Conservation (phyloP, 1,140 invertebrate genomes). For the Stratiolaelaps scimitus region DNA sequence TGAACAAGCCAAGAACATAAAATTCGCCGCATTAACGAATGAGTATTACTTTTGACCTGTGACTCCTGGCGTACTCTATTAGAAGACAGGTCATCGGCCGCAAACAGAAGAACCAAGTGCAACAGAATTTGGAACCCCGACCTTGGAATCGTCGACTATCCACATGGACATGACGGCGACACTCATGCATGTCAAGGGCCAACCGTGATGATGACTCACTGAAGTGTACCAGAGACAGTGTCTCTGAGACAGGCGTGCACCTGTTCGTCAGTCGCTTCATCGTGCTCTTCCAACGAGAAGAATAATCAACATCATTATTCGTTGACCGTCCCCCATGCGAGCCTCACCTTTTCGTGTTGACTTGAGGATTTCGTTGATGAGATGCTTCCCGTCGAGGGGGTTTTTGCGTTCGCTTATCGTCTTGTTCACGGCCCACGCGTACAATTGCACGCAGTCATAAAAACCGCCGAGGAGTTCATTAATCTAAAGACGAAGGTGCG, state of each 20-base stretch:
- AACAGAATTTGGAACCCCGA: too few relatives aligned
- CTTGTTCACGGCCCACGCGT: constrained; percentile 79
- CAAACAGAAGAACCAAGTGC: too few relatives aligned
- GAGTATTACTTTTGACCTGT: too few relatives aligned
- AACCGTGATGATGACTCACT: too few relatives aligned
- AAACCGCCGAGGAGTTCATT: constrained; percentile 71
- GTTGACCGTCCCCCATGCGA: constrained; percentile 1
- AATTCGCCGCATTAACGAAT: too few relatives aligned
- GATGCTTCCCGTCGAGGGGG: constrained; percentile 31
- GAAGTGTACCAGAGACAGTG: too few relatives aligned
- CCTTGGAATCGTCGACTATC: too few relatives aligned
- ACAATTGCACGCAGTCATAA: constrained; percentile 78
- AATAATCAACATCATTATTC: neutral
- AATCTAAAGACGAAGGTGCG: constrained; percentile 30
- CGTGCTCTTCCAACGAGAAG: neutral
- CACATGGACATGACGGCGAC: too few relatives aligned
- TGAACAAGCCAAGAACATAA: too few relatives aligned
- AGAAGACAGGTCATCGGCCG: too few relatives aligned
- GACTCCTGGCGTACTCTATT: too few relatives aligned
- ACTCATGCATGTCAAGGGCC: too few relatives aligned
- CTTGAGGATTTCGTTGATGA: constrained; percentile 27
- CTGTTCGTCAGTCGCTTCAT: neutral
- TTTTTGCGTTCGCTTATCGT: constrained; percentile 58
- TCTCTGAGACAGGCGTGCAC: neutral
- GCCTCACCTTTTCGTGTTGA: constrained; percentile 17